Base-by-base conservation (phyloP, 2,797 vertebrate species). In the Podarcis lilfordi region DNA sequence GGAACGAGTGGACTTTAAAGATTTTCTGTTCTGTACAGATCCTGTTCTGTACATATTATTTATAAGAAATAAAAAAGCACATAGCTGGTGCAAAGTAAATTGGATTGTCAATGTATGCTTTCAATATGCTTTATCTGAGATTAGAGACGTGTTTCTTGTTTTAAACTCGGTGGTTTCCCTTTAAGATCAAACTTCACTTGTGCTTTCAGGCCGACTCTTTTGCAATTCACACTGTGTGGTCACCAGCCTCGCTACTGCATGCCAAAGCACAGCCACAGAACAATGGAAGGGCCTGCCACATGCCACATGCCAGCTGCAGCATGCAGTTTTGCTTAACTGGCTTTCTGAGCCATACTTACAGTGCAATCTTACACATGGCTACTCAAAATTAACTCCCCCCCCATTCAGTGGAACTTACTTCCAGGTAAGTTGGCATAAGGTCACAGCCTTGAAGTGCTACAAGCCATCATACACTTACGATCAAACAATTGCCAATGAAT, bases 111-210 rank as follows among this genome's bases (percentile, higher is more conserved):
- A 55, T 3, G 8, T 72, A 35, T 45, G 21, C 23, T 55, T 64
- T 25, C 59, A 64, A 23, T 55, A 59, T 29, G 15, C 61, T 43
- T 77, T 61, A 76, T 59, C 59, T 61, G 19, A 72, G 32, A 15
- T 35, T 68, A 3, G 23, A 8, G 8, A 5, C n/a, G 37, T 13
- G n/a, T 25, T 69, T 35, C 50, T 37, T 37, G 32, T 61, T 82
- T 35, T 35, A 82, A 82, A 66, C 13, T 25, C n/a, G 6, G 8
- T 21, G 27, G 9, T 50, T 59, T 32, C 68, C 35, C 79, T 87
- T 87, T 68, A 82, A 68, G 80, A 64, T 82, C 13, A 45, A 71
- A 45, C 29, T 29, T 76, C 40, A 37, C 71, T 76, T 84, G 83
- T n/a, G 40, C 37, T 75, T 74, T 80, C 35, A 80, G 35, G 23